Conservation (phyloP, 2,888 invertebrate genomes). For the Ophion ellenae region DNA sequence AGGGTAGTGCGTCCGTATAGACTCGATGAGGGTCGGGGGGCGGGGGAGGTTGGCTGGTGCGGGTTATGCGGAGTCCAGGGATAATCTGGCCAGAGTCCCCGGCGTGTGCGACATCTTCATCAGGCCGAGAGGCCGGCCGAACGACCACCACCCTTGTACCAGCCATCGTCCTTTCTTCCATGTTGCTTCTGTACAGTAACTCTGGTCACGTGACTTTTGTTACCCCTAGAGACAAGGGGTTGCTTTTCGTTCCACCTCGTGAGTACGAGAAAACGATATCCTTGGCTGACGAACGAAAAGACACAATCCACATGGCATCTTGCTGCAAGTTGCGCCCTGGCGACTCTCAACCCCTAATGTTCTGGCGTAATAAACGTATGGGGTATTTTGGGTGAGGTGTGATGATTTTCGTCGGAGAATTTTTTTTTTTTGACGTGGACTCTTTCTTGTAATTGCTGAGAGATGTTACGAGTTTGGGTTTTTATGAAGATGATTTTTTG, state of each 20-base stretch:
- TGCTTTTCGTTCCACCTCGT: conserved; percentile 47
- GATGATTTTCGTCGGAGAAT: background rate
- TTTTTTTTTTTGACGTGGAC: background rate
- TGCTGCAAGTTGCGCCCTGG: conserved; percentile 5
- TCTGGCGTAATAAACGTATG: background rate
- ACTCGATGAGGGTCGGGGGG: background rate
- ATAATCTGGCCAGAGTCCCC: conserved; percentile 82
- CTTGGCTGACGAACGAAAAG: background rate
- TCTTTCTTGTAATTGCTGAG: too few relatives aligned
- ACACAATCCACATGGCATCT: background rate
- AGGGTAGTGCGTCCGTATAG: conserved; percentile 67
- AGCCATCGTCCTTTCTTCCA: conserved; percentile 60
- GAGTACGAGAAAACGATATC: conserved; percentile 45
- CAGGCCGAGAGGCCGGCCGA: conserved; percentile 72
- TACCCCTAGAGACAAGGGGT: conserved; percentile 75
- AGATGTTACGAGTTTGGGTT: too few relatives aligned
- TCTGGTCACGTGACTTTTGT: conserved; percentile 74
- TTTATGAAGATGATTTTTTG: too few relatives aligned
- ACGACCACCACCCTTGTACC: conserved; percentile 51
- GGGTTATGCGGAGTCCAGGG: conserved; percentile 73
- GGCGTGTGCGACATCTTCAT: conserved; percentile 84
- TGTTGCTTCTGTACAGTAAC: conserved; percentile 46
- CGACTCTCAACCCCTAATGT: background rate
- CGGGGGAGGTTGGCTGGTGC: background rate
- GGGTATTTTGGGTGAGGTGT: background rate